Conservation (phyloP, 2,888 invertebrate species). For the Eurois occulta region DNA sequence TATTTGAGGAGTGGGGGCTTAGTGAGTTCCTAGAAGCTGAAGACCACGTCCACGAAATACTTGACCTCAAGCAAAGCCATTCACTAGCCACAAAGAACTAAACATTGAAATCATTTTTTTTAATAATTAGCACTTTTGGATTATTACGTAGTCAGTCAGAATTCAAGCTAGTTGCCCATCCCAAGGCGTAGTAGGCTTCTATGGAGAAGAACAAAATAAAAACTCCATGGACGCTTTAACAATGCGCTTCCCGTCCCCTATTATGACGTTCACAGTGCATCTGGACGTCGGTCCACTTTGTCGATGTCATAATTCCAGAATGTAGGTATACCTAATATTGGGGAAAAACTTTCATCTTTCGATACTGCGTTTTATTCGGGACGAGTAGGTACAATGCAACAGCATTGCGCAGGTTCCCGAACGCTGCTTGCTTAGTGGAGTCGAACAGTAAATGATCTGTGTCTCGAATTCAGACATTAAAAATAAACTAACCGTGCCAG, state of each 20-base stretch:
- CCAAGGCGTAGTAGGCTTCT: not conserved
- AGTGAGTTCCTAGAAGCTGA: not conserved
- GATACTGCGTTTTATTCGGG: not conserved
- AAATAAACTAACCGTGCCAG: conserved; percentile 69
- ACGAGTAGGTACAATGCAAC: not conserved
- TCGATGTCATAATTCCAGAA: not conserved
- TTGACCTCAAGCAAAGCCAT: not conserved
- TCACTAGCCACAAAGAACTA: not conserved
- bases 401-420: not conserved
- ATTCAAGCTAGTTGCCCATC: not conserved
- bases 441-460: not conserved
- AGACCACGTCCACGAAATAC: not conserved
- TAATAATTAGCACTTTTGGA: not conserved
- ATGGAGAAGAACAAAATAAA: not conserved
- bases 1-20: not conserved
- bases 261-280: not conserved
- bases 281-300: not conserved
- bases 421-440: no score
- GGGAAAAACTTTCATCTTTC: not conserved
- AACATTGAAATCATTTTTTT: not conserved
- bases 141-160: not conserved
- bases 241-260: not conserved
- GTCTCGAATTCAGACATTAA: not conserved
- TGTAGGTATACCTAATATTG: not conserved
- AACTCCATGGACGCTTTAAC: not conserved